These are phyloP conservation scores for Halichondria panicea DNA, from an alignment of 37 sponge, comb jelly and placozoan genomes.

Conservation along the genomic window DNA sequence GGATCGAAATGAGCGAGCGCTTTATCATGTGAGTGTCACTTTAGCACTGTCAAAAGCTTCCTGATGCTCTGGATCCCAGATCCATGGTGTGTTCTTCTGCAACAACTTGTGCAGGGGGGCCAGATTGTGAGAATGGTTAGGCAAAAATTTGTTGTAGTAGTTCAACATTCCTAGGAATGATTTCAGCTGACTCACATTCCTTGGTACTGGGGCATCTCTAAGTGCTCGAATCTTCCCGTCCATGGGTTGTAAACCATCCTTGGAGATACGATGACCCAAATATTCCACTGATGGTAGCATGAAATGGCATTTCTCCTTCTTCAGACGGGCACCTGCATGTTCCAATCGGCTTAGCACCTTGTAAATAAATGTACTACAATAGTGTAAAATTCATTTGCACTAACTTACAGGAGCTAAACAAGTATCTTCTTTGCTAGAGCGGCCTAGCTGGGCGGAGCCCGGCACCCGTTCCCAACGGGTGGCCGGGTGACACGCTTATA, in stretches of 20 bases:
- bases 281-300: neutral
- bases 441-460: no score
- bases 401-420: no score
- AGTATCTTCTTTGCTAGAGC: no score
- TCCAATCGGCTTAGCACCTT: no score
- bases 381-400: no score
- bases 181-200: neutral
- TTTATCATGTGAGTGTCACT: neutral
- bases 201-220: slow-evolving; percentile 6
- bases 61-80: neutral
- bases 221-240: slow-evolving; percentile 5
- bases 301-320: slow-evolving; percentile 7
- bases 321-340: neutral
- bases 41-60: neutral
- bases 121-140: neutral
- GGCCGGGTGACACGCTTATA: no score
- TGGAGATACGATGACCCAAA: neutral
- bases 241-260: slow-evolving; percentile 1
- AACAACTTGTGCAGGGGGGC: slow-evolving; percentile 3
- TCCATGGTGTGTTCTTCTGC: neutral
- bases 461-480: no score
- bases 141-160: slow-evolving; percentile 19
- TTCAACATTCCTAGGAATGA: slow-evolving; percentile 20
- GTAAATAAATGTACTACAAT: no score
- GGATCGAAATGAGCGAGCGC: slow-evolving; percentile 16